Evolutionary conservation across 2,797 vertebrate species (phyloP), one percentile per base, ranked within the genome.

Genomic region (Poecilia velifera): DNA sequence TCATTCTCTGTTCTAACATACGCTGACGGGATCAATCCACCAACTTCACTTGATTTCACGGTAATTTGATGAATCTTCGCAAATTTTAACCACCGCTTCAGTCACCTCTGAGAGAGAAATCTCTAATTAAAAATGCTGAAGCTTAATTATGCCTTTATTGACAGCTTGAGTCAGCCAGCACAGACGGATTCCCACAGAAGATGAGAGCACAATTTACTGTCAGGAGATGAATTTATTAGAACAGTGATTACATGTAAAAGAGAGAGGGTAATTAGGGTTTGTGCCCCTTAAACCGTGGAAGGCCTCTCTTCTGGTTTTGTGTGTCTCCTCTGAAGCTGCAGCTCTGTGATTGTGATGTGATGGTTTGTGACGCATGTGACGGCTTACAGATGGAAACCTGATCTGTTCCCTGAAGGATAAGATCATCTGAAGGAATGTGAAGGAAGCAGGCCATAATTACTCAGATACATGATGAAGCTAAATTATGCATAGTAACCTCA

Each of bases 81-180:
- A 86, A 90, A 82, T 81, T 74, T 36, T 59, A 76, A 85, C 84
- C 79, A 88, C 78, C 25, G 62, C 86, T 87, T 83, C 76, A 77
- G 75, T 92, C 88, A 92, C 90, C 87, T 88, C 77, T 82, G 86
- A 91, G 83, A 87, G 79, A 78, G 72, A 81, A 31, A 78, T 64
- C 77, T 76, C 87, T 90, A 91, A 94, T 93, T 88, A 90, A 79
- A 86, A 87, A 81, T 5, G 3, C 41, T 86, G 84, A 90, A 81
- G 79, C 64, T 0, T 83, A 83, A 90, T 91, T 89, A 85, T 78
- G 90, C 80, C 83, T 90, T 91, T 91, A 88, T 91, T 88, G 88
- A 47, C 36, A 10, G 76, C 34, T 88, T 87, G 83, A 81, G 47
- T 0, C 68, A 75, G 75, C 66, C 77, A 25, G 80, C 71, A 10